Evolutionary conservation across 2,888 invertebrate genomes (phyloP).

Genomic region (Ophion slaviceki): DNA sequence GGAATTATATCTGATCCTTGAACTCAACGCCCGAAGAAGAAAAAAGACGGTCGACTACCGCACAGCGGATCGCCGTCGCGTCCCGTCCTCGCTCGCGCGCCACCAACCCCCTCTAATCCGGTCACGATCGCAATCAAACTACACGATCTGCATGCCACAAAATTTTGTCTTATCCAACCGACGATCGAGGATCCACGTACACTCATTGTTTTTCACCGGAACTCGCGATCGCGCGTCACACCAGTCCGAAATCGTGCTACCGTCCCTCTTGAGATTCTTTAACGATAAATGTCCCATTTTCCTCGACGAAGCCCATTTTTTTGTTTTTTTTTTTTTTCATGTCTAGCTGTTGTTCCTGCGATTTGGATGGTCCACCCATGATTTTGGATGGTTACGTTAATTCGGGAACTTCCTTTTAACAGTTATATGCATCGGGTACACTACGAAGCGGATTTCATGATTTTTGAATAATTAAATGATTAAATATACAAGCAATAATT

Average conservation of each 20-base stretch:
- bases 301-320: slow-evolving; percentile 3
- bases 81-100: slow-evolving; percentile 48
- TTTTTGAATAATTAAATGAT: background rate
- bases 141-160: slow-evolving; percentile 77
- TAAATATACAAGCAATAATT: too few species aligned
- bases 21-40: slow-evolving; percentile 73
- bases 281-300: slow-evolving; percentile 49
- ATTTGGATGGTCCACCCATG: slow-evolving; percentile 9
- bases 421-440: background rate
- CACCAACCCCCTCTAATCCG: slow-evolving; percentile 72
- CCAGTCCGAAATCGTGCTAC: slow-evolving; percentile 64
- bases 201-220: slow-evolving; percentile 71
- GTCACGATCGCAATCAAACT: slow-evolving; percentile 76
- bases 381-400: slow-evolving; percentile 25
- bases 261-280: slow-evolving; percentile 55
- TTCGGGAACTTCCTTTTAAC: slow-evolving; percentile 13
- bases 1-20: slow-evolving; percentile 77
- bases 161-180: slow-evolving; percentile 70
- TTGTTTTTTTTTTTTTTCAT: slow-evolving; percentile 5
- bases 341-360: background rate
- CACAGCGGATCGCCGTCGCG: slow-evolving; percentile 52
- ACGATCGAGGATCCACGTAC: slow-evolving; percentile 69
- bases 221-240: slow-evolving; percentile 47
- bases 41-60: slow-evolving; percentile 47
- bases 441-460: background rate